Evolutionary conservation across 2,113 vertebrate species (phyloP).

Genomic region (Alaudala cheleensis): DNA sequence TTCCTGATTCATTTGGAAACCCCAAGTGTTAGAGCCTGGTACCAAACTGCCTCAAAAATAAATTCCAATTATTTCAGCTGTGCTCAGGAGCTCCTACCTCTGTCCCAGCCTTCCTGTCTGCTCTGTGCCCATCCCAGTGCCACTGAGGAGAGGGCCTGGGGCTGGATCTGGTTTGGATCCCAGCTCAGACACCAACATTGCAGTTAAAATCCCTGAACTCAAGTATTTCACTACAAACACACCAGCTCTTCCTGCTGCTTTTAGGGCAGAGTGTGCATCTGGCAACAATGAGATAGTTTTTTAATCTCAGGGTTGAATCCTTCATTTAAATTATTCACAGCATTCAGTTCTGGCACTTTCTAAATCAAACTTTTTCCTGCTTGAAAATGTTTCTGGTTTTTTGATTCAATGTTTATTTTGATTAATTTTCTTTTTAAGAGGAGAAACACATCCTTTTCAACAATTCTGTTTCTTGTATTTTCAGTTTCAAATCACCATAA

Average conservation of each 20-base stretch:
- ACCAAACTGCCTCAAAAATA: background rate
- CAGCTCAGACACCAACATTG: rapidly evolving
- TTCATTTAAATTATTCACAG: constrained; percentile 16
- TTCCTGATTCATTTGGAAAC: background rate
- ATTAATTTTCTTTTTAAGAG: background rate
- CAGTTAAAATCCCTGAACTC: background rate
- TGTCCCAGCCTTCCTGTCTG: background rate
- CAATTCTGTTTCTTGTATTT: background rate
- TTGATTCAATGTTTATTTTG: background rate
- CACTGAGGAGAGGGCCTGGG: background rate
- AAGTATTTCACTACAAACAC: background rate
- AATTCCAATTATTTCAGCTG: background rate
- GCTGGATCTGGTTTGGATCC: background rate
- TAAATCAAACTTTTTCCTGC: background rate
- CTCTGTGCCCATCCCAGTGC: too few species aligned
- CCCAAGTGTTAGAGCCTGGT: background rate
- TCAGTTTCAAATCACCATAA: background rate
- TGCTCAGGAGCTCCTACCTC: background rate
- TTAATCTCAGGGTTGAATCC: background rate
- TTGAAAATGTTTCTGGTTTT: background rate
- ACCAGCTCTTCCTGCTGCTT: background rate
- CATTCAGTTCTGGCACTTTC: background rate
- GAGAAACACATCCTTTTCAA: background rate
- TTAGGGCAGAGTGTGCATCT: background rate
- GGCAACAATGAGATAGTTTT: background rate